Evolutionary conservation across 64 coral and sea anemone genomes (phyloP).

Genomic region (Trachythela sp.): DNA sequence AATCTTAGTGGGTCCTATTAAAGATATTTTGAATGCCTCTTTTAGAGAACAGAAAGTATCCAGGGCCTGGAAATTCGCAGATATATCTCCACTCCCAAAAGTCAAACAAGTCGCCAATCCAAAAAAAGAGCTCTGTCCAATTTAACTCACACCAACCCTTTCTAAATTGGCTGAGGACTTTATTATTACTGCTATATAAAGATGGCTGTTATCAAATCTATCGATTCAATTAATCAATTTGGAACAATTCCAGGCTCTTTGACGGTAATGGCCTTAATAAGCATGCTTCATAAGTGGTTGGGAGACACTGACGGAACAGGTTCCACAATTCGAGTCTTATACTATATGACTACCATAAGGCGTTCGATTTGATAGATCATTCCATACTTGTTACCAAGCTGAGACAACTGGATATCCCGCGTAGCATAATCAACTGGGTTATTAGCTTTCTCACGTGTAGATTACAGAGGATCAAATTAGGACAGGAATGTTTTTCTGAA

Average conservation of each 20-base stretch:
- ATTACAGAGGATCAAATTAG: background rate
- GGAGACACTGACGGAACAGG: slow-evolving; percentile 9
- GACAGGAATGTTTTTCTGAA: background rate
- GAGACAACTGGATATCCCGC: background rate
- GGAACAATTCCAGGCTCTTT: background rate
- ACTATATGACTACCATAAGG: no score
- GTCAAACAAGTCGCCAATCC: background rate
- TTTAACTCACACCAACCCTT: slow-evolving; percentile 8
- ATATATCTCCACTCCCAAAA: slow-evolving; percentile 20
- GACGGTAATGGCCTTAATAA: background rate
- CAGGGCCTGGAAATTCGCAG: slow-evolving; percentile 15
- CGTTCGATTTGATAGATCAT: background rate
- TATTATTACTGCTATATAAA: background rate
- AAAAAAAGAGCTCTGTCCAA: slow-evolving; percentile 26
- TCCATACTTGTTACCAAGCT: background rate
- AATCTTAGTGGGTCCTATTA: background rate
- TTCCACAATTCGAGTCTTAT: no score
- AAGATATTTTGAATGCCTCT: slow-evolving; percentile 8
- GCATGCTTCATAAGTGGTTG: slow-evolving; percentile 17
- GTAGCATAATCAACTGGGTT: background rate
- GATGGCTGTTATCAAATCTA: no score
- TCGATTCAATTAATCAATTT: no score
- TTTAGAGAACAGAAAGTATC: slow-evolving; percentile 20
- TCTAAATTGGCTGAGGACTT: slow-evolving; percentile 23
- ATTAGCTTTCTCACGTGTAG: background rate